Conservation (phyloP, 2,888 invertebrate species). For the Neuroscelio doddi region DNA sequence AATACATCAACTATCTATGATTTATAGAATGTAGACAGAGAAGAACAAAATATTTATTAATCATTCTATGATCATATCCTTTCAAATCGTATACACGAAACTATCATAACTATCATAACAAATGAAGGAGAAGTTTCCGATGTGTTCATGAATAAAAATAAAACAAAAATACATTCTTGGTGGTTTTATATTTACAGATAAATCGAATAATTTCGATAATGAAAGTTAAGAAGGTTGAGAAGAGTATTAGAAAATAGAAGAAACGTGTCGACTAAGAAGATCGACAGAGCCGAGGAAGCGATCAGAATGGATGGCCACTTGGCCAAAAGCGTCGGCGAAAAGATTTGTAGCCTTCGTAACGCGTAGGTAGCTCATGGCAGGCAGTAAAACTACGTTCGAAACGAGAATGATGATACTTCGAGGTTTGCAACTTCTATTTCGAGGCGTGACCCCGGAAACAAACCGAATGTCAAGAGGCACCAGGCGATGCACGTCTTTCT, state of each 20-base stretch:
- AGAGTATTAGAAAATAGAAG: too few relatives aligned
- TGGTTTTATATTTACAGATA: too few relatives aligned
- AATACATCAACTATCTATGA: slow-evolving; percentile 48
- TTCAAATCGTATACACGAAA: too few relatives aligned
- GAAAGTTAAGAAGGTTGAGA: slow-evolving; percentile 3
- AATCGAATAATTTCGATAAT: too few relatives aligned
- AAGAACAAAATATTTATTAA: slow-evolving; percentile 48
- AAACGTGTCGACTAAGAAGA: slow-evolving; percentile 41
- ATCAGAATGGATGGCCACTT: slow-evolving; percentile 42
- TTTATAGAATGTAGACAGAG: slow-evolving; percentile 48
- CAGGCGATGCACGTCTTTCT: slow-evolving; percentile 34
- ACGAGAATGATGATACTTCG: slow-evolving; percentile 63
- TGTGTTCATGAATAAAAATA: too few relatives aligned
- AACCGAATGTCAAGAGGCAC: slow-evolving; percentile 54
- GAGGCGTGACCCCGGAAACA: slow-evolving; percentile 69
- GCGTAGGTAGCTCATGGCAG: slow-evolving; percentile 64
- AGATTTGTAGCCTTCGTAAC: slow-evolving; percentile 52
- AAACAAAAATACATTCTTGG: too few relatives aligned
- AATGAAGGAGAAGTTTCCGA: slow-evolving; percentile 4
- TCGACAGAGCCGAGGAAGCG: slow-evolving; percentile 41
- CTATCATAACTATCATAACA: too few relatives aligned
- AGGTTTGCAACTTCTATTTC: slow-evolving; percentile 65
- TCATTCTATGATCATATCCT: slow-evolving; percentile 39
- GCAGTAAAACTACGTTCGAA: slow-evolving; percentile 64
- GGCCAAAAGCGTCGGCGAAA: slow-evolving; percentile 45